phyloP scores from a whole-genome alignment of 2,888 invertebrate genomes.

The Brachyopa scutellaris region DNA sequence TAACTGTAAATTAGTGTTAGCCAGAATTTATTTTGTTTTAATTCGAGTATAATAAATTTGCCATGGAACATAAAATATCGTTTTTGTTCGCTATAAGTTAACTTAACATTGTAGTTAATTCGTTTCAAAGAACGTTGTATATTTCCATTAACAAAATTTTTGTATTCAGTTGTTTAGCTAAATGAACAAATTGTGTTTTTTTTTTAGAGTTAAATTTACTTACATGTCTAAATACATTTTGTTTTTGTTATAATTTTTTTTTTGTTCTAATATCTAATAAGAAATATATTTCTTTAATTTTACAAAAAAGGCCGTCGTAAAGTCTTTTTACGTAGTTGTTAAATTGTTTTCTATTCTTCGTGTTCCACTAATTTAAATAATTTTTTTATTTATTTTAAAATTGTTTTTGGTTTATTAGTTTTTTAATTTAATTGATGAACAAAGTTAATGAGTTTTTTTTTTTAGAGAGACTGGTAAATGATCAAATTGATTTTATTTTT shows the following conservation, averaged over 20 bases:
- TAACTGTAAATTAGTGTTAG: conserved; percentile 51
- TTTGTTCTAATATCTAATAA: conserved; percentile 60
- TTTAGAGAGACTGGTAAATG: conserved; percentile 33
- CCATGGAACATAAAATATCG: conserved; percentile 45
- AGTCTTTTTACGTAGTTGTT: conserved; percentile 74
- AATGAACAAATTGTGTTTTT: conserved; percentile 23
- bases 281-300: conserved; percentile 67
- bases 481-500: conserved; percentile 40
- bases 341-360: conserved; percentile 53
- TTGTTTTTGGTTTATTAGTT: neutral
- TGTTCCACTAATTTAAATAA: conserved; percentile 33
- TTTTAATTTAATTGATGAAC: conserved; percentile 38
- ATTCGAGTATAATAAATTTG: conserved; percentile 22
- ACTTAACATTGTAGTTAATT: conserved; percentile 58
- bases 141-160: conserved; percentile 44
- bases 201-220: conserved; percentile 35
- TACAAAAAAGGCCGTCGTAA: conserved; percentile 74
- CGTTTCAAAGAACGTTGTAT: conserved; percentile 64
- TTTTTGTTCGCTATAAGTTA: conserved; percentile 11
- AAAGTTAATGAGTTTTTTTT: conserved; percentile 29
- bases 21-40: conserved; percentile 5
- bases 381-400: conserved; percentile 25
- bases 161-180: conserved; percentile 40
- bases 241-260: conserved; percentile 20
- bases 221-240: conserved; percentile 44